Evolutionary conservation across 2,888 invertebrate species (phyloP).

Genomic region (Abrostola triplasia): DNA sequence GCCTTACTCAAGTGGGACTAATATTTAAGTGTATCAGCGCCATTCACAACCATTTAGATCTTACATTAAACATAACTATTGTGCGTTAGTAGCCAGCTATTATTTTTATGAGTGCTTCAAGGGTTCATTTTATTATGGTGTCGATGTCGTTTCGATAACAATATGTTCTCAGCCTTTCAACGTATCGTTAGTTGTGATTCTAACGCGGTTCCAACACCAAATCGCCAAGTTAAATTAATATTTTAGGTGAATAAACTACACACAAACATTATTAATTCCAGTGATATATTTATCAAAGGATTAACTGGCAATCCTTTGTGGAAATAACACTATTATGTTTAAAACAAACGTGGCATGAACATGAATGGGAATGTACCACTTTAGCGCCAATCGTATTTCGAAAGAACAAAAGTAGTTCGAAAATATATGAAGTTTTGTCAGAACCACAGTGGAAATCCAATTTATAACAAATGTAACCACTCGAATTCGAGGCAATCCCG

Average conservation of each 20-base stretch:
- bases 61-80: slow-evolving; percentile 22
- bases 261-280: background rate
- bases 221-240: too few relatives aligned
- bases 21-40: slow-evolving; percentile 49
- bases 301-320: background rate
- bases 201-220: too few relatives aligned
- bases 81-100: background rate
- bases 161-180: background rate
- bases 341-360: slow-evolving; percentile 5
- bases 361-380: slow-evolving; percentile 24
- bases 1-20: slow-evolving; percentile 49
- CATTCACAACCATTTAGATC: slow-evolving; percentile 32
- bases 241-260: background rate
- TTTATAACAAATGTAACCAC: slow-evolving; percentile 47
- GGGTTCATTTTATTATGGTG: background rate
- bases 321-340: slow-evolving; percentile 2
- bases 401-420: slow-evolving; percentile 41
- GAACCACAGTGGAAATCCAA: slow-evolving; percentile 44
- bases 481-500: slow-evolving; percentile 29
- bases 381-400: slow-evolving; percentile 43
- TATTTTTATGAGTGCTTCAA: background rate
- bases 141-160: slow-evolving; percentile 1
- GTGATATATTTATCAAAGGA: background rate
- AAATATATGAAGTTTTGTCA: slow-evolving; percentile 39
- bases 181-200: background rate